Evolutionary conservation across 2,888 invertebrate species (phyloP).

Genomic region (Dasysyrphus tricinctus): DNA sequence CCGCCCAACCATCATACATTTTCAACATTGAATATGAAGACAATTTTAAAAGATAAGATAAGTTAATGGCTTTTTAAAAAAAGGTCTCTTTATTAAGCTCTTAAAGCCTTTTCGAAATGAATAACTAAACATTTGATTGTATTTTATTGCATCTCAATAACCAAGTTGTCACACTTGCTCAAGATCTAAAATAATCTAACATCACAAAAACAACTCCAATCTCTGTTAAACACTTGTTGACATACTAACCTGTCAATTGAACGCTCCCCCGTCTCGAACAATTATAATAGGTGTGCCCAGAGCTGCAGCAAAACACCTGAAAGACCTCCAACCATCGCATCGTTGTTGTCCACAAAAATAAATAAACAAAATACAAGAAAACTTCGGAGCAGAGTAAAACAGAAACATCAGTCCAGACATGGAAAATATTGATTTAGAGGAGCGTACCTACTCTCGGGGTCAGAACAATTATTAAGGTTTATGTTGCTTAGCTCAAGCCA

Average conservation of each 20-base stretch:
- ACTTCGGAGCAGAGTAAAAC: background rate
- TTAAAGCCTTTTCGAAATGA: background rate
- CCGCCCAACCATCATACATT: no score
- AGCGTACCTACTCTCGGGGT: conserved; percentile 54
- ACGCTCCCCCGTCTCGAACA: conserved; percentile 50
- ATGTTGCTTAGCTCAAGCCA: conserved; percentile 18
- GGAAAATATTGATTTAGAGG: conserved; percentile 16
- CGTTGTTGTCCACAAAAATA: conserved; percentile 21
- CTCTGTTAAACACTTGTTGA: conserved; percentile 71
- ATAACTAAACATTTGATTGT: background rate
- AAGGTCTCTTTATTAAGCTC: background rate
- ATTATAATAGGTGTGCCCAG: conserved; percentile 66
- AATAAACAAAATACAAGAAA: conserved; percentile 3
- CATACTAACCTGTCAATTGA: conserved; percentile 71
- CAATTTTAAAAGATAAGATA: background rate
- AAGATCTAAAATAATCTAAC: conserved; percentile 40
- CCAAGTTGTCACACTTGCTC: conserved; percentile 36
- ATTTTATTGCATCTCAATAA: background rate
- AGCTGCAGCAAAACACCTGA: conserved; percentile 59
- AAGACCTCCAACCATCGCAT: conserved; percentile 39
- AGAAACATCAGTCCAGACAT: conserved; percentile 40
- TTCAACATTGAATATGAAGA: no score
- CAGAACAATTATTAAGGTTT: conserved; percentile 74
- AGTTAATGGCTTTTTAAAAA: background rate
- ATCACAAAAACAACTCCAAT: conserved; percentile 50